Conservation (phyloP, 2,888 invertebrate genomes). For the Sphecodes monilicornis region DNA sequence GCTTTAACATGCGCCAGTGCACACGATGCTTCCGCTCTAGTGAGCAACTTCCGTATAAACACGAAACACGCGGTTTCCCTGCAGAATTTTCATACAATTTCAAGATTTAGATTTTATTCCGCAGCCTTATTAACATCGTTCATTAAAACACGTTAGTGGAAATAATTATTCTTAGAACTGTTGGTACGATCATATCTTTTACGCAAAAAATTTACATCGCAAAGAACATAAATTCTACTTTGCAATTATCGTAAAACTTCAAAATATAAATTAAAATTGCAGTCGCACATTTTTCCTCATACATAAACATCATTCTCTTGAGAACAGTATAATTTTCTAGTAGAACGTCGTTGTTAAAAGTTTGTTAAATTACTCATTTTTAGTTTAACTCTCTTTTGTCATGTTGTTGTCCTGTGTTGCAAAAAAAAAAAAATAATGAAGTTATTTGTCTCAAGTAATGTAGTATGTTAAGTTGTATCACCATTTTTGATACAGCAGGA, state of each 20-base stretch:
- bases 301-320: background rate
- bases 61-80: background rate
- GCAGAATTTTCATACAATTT: slow-evolving; percentile 18
- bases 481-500: background rate
- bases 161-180: slow-evolving; percentile 11
- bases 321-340: background rate
- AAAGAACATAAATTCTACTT: background rate
- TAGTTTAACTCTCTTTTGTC: background rate
- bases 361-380: background rate
- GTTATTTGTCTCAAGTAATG: background rate
- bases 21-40: slow-evolving; percentile 7
- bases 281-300: background rate
- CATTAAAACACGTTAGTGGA: background rate
- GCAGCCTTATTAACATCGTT: background rate
- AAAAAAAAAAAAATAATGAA: background rate
- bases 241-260: background rate
- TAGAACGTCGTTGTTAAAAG: background rate
- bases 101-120: background rate
- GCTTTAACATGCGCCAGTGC: slow-evolving; percentile 1
- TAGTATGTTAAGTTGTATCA: background rate
- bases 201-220: background rate
- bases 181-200: background rate
- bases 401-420: background rate
- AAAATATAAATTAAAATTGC: background rate
- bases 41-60: slow-evolving; percentile 26